Base-by-base conservation (phyloP, 2,888 invertebrate genomes). In the Lepidocyrtoides sp. region DNA sequence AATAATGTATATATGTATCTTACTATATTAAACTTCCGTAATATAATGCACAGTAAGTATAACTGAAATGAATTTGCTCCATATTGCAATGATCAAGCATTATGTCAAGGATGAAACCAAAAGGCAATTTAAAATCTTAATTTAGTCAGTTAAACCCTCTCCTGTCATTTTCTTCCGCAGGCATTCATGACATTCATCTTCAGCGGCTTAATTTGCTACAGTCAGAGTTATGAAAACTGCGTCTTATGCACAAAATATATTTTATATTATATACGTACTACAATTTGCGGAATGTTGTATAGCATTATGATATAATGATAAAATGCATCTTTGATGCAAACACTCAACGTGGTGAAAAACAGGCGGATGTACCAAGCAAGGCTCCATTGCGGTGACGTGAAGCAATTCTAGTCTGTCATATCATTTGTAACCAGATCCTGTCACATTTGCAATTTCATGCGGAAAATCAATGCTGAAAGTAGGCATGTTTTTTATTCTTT, bases 121-220 rank as follows among this genome's bases (percentile, higher is more conserved):
- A 29, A 29, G 3, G 7, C 69, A 69, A 60, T 69, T 69, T 69
- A n/a, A 48, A 3, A 44, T 75, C 75, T 75, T 48, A 75, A 75
- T 75, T 51, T 23, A 36, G 69, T 36, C 69, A 23, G 23, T 20
- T 23, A 0, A 44, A 23, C 41, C 20, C 10, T 72, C 72, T 20
- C 41, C 20, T 72, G 41, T 72, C 72, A 23, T 23, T 8, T 44
- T 72, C 23, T 75, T 75, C 75, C 51, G 26, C n/a, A 29, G 29
- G 44, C 14, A 75, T 20, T n/a, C 48, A 75, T 75, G 75, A 75
- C 29, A 75, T 51, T 51, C 51, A 75, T 75, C 75, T 51, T 75
- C 48, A 51, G n/a, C 36, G 41, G 3, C 51, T 17, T 41, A 1
- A 41, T n/a, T n/a, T 36, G 36, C 36, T 36, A 36, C 36, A 36